Percentiles rank a stretch among this genome's conserved stretches.
phyloP scores from a whole-genome alignment of 2,113 vertebrate species.

The Eupsittula cactorum region DNA sequence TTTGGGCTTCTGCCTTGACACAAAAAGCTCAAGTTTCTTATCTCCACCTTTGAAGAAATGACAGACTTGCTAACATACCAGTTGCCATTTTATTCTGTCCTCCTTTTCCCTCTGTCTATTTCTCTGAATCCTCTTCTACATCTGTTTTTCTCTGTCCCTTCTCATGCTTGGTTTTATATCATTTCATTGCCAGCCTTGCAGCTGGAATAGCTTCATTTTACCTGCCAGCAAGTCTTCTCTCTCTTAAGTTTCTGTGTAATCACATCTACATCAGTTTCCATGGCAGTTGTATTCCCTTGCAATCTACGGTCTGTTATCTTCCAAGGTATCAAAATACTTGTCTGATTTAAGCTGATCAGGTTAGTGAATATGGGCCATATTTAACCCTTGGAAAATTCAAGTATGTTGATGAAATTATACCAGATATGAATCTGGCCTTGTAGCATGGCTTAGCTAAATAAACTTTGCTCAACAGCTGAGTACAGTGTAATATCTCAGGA shows the following conservation, averaged over 20 bases:
- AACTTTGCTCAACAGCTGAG: constrained; percentile 33
- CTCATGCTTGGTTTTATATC: not conserved
- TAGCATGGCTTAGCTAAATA: constrained; percentile 45
- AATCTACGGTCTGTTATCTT: not conserved
- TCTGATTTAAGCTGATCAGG: not conserved
- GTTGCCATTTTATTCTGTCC: not conserved
- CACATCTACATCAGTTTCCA: not conserved
- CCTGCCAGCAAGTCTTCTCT: not conserved
- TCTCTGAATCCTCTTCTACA: not conserved
- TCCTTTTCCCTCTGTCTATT: not conserved
- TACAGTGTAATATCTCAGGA: not conserved
- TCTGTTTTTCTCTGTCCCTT: not conserved
- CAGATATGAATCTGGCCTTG: not conserved
- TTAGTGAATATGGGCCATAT: not conserved
- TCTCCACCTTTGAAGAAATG: not conserved
- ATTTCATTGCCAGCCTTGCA: not conserved
- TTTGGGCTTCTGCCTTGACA: constrained; percentile 7
- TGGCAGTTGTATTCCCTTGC: not conserved
- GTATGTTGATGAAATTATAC: not conserved
- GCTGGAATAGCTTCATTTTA: not conserved
- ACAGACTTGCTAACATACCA: not conserved
- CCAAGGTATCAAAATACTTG: not conserved
- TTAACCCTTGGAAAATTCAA: not conserved
- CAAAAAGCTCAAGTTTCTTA: not conserved
- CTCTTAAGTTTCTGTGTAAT: not conserved